Evolutionary conservation across 2,113 vertebrate genomes (phyloP).

Genomic region (Ciconia stormi): DNA sequence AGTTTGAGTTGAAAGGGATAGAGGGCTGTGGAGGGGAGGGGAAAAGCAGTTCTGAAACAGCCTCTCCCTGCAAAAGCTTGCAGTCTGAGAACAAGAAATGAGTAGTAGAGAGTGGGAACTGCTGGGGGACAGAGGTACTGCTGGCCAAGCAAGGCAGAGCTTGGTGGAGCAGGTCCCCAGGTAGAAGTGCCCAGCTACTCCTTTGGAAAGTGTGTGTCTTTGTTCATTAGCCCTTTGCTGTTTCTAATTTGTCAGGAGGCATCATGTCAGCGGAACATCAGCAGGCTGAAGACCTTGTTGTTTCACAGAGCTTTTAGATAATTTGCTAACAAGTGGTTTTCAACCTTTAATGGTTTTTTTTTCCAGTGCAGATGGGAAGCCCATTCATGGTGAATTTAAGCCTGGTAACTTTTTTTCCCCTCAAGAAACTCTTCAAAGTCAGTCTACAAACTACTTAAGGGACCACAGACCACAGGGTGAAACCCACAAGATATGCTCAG

Average conservation of each 20-base stretch:
- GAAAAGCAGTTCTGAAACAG: neutral
- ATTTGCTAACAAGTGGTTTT: neutral
- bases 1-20: neutral
- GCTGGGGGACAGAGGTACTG: neutral
- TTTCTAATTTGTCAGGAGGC: neutral
- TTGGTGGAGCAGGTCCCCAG: neutral
- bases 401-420: neutral
- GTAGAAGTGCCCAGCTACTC: neutral
- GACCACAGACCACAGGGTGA: neutral
- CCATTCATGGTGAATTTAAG: neutral
- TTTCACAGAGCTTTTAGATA: neutral
- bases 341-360: neutral
- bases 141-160: neutral
- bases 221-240: neutral
- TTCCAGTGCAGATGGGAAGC: neutral
- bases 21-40: neutral
- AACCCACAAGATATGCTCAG: neutral
- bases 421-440: neutral
- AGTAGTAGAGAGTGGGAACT: neutral
- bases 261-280: neutral
- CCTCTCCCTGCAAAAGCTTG: neutral
- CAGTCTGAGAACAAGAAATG: neutral
- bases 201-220: neutral
- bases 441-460: neutral
- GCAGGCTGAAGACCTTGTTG: neutral